These are phyloP conservation scores for Fulica atra DNA, from an alignment of 2,113 vertebrate species.

Conservation along the genomic window DNA sequence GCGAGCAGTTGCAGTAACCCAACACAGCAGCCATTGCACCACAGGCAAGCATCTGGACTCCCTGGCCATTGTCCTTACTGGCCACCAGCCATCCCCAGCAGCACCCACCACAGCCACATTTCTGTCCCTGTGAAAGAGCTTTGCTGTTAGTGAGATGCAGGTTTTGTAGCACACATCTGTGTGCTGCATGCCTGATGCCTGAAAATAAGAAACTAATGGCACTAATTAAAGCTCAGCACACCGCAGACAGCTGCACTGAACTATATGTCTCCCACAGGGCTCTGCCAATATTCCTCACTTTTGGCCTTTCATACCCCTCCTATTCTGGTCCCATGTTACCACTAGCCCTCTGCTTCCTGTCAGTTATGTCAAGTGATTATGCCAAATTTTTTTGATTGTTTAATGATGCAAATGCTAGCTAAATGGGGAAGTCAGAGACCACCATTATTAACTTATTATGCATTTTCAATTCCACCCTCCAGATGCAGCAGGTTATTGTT, in stretches of 20 bases:
- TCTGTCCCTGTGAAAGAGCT: fast-evolving
- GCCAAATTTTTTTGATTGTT: not conserved
- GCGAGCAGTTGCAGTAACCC: fast-evolving
- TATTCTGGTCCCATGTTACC: not conserved
- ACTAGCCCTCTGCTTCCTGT: not conserved
- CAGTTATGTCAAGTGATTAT: not conserved
- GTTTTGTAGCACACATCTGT: not conserved
- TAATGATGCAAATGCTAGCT: not conserved
- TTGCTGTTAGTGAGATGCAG: fast-evolving
- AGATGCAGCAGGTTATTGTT: not conserved
- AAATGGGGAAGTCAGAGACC: not conserved
- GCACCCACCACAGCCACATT: not conserved
- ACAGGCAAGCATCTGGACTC: fast-evolving
- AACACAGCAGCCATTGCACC: not conserved
- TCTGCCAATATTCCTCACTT: not conserved
- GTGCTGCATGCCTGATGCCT: not conserved
- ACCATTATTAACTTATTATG: not conserved
- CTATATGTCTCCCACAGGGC: not conserved
- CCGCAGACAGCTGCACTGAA: not conserved
- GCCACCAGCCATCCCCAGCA: too few species aligned
- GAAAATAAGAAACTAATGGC: not conserved
- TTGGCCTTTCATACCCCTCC: not conserved
- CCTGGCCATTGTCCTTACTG: fast-evolving
- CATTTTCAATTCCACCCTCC: not conserved
- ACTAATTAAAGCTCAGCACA: not conserved